Percentiles rank a stretch among this genome's conserved stretches.
These are phyloP conservation scores for Achatina immaculata DNA, from an alignment of 1,140 invertebrate species.

Conservation along the genomic window DNA sequence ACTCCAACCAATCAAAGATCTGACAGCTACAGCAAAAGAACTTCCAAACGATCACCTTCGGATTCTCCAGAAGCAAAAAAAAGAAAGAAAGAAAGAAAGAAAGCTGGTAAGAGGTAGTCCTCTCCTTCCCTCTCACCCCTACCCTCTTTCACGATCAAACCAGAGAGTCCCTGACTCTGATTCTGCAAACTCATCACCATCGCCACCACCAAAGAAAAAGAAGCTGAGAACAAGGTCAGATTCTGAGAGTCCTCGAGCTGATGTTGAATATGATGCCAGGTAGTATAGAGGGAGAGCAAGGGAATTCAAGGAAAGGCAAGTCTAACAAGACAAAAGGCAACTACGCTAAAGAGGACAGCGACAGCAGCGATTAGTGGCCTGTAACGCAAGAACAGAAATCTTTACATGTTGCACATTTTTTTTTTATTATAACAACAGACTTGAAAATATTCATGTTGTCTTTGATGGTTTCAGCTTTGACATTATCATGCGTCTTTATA, in stretches of 20 bases:
- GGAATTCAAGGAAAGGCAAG: not conserved
- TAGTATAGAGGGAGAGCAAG: not conserved
- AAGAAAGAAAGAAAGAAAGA: too few species aligned
- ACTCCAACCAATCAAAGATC: not conserved
- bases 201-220: constrained; percentile 29
- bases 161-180: not conserved
- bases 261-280: constrained; percentile 19
- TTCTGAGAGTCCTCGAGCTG: not conserved
- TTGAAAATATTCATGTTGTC: too few species aligned
- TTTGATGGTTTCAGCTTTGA: too few species aligned
- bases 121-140: not conserved
- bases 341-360: not conserved
- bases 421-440: too few species aligned
- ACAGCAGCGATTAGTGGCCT: constrained; percentile 11
- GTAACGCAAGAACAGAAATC: too few species aligned
- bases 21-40: constrained; percentile 10
- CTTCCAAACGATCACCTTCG: constrained; percentile 2
- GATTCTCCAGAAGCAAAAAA: constrained; percentile 3
- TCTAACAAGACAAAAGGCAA: not conserved
- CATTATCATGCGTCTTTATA: too few species aligned
- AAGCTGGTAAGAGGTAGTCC: not conserved
- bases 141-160: not conserved
- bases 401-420: too few species aligned
- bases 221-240: not conserved
- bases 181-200: not conserved